Evolutionary conservation across 2,797 vertebrate species (phyloP), one percentile per base, ranked within the genome.

Genomic region (Chaenodraco wilsoni): DNA sequence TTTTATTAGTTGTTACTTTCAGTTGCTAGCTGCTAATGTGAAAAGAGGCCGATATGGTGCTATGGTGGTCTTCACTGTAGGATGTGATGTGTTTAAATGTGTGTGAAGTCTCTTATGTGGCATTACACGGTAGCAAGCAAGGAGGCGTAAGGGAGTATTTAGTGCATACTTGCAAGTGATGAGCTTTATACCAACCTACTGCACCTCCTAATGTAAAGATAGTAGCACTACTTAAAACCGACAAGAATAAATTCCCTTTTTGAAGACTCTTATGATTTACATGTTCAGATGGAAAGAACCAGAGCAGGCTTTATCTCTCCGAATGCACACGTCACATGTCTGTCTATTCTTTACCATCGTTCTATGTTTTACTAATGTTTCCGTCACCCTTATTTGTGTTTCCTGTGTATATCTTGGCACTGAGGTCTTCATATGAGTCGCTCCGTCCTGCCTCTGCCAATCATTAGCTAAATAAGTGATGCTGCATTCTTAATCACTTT

Each of bases 401-500:
- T 78, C 54, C 27, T 75, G 55, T 78, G 37, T 51, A 64, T 60
- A 56, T 63, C 60, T 51, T 9, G 46, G 56, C 69, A 52, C 59
- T 21, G 23, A 72, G 46, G 72, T 78, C 71, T 69, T 84, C 54
- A 63, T 16, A 66, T 55, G 58, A 85, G 72, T 80, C 59, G 44
- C 31, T 13, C 65, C 67, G 33, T 46, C 76, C 51, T 66, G 73
- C 41, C 64, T 82, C 73, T 46, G 62, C 54, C 50, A 62, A 67
- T 81, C 46, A 69, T 85, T 76, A 79, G 69, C 79, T 79, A 62
- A 84, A 86, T 79, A 85, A 69, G 46, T 49, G 69, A 79, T 78
- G 75, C 74, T 81, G 69, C 62, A 62, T 81, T 81, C 73, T 82
- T 86, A 81, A 88, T 90, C 68, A 64, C 71, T 69, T 74, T 69